Percentiles rank a stretch among this genome's conserved stretches.
Conservation (phyloP, 2,888 invertebrate species). For the Hypolimnas misippus region DNA sequence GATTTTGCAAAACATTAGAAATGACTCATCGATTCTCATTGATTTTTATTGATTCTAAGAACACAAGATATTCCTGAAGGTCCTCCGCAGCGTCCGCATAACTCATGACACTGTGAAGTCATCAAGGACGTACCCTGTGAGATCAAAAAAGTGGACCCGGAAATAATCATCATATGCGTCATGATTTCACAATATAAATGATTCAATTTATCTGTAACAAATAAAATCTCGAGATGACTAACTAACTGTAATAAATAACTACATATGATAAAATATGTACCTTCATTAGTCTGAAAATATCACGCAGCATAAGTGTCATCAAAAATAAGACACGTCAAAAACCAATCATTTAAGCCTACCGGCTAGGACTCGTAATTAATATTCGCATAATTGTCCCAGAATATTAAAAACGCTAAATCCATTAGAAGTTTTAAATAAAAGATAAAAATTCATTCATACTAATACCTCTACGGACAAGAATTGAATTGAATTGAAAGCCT, state of each 20-base stretch:
- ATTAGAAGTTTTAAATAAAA: no score
- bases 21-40: conserved; percentile 6
- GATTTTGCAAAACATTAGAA: neutral
- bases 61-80: conserved; percentile 14
- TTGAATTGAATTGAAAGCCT: no score
- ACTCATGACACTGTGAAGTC: conserved; percentile 46
- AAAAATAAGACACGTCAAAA: no score
- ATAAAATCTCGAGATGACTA: conserved; percentile 42
- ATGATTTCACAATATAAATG: conserved; percentile 62
- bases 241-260: conserved; percentile 23
- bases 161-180: conserved; percentile 66
- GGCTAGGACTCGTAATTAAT: no score
- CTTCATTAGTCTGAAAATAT: neutral
- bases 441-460: no score
- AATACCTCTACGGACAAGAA: no score
- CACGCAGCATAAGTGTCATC: no score
- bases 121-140: conserved; percentile 53
- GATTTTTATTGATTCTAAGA: conserved; percentile 25
- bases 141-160: conserved; percentile 55
- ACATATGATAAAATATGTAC: no score
- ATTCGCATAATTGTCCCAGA: no score
- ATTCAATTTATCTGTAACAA: conserved; percentile 56
- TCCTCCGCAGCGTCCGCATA: conserved; percentile 3
- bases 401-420: no score
- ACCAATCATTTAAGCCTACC: no score